Evolutionary conservation across 2,113 vertebrate species (phyloP), one percentile per base, ranked within the genome.

Genomic region (Chunga burmeisteri): DNA sequence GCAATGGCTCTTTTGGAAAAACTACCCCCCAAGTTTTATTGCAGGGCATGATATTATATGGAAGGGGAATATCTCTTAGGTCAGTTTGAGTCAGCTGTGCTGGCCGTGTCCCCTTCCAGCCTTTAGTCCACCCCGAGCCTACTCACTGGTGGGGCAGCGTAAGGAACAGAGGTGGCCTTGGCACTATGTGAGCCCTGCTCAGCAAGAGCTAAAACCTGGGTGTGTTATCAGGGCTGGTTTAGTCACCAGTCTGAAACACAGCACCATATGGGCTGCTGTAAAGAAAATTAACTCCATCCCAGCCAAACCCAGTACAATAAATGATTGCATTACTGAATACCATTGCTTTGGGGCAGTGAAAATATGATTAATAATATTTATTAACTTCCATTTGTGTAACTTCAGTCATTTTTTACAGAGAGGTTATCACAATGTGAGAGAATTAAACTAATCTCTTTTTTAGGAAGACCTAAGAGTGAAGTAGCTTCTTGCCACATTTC

Each of bases 41-140:
- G 94, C n/a, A 2, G 5, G 66, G 50, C 14, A 3, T 21, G 34
- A 7, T 30, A 7, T 14, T 8, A 7, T 13, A 12, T 0, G 1
- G 4, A 34, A 49, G 21, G 56, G 56, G 7, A 73, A 2, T 36
- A 55, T 47, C 36, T 42, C 27, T 79, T 61, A 13, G 15, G 53
- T 6, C 53, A 15, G 19, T 47, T 73, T 10, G 11, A n/a, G 10
- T 53, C 71, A 36, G 38, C 53, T 68, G 21, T 86, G 38, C 55
- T 20, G 3, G 61, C 72, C 0, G 1, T 49, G 36, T 40, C 34
- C 25, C 14, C 38, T 32, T 47, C 66, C 46, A 67, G 26, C 59
- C 42, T 72, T 47, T 32, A 66, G 38, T 46, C 5, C 20, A 23
- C 32, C 18, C 29, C 6, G n/a, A 47, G 67, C 66, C 50, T 22